Evolutionary conservation across 1,140 invertebrate species (phyloP), one percentile per base, ranked within the genome.

Genomic region (Drosophila punjabiensis): DNA sequence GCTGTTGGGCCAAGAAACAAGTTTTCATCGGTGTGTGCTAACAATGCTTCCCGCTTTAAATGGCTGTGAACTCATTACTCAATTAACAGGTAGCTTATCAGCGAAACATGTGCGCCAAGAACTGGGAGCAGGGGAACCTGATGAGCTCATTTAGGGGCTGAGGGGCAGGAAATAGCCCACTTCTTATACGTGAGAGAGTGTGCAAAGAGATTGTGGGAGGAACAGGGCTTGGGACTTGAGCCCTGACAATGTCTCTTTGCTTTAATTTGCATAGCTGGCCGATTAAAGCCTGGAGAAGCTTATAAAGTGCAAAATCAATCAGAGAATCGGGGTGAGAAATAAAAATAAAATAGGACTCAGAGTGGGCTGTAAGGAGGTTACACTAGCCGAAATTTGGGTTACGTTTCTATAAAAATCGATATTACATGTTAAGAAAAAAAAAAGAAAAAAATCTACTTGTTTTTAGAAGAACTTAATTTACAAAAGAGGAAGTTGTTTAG

Each of bases 271-370:
- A 74, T 80, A 53, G 55, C 45, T 45, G 33, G 4, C 55, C 65
- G 64, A 77, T 79, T 79, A 78, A 78, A 81, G 56, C 55, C 63
- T 62, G 45, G 58, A 20, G 86, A 90, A 90, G 86, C 86, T 90
- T 80, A 86, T 86, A 82, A 90, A 90, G 76, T 90, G 86, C 86
- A 90, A 90, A 90, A 90, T 90, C 86, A 90, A 90, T 90, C 86
- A 64, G 48, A 39, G 39, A 59, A 70, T 59, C 52, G 59, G 58
- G 82, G 61, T 79, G 68, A 58, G 37, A 90, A 82, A 82, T 82
- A 89, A 82, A 89, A 56, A 78, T 45, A 82, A 89, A 56, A 75
- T 39, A 45, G 41, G 50, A 71, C 24, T 18, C 13, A 30, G 63
- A 59, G 14, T 39, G 33, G 33, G 11, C 4, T 50, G 32, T 20